Evolutionary conservation across 1,140 invertebrate species (phyloP), one percentile per base, ranked within the genome.

Genomic region (Dendroctonus ponderosae): DNA sequence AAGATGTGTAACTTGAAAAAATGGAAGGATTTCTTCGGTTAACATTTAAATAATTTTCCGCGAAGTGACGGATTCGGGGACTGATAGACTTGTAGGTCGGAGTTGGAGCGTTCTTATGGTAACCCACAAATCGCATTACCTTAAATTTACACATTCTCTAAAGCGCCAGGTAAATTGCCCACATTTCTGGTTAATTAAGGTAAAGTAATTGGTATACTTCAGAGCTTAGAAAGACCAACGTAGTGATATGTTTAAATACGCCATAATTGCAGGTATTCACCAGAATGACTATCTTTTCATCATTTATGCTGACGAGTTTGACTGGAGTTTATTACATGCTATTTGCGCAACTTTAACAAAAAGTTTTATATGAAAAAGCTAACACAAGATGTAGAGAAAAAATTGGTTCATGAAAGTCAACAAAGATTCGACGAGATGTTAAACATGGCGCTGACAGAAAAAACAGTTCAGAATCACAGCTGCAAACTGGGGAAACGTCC

Each of bases 381-480:
- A 26, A 26, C 26, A 26, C 1, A 26, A 26, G 26, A 26, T 26
- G 26, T 26, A 26, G 26, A 26, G 26, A 3, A 1, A 26, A 46
- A 46, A 46, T 9, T 46, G 12, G 4, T 43, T 58, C 40, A 37
- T 9, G 1, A 64, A 57, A 58, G 54, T 53, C 38, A 58, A 65
- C 65, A 67, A 60, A 40, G 63, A 66, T 66, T 14, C 39, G 14
- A 58, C n/a, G 42, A 66, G 53, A 46, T 57, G 37, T 67, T 67
- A 67, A 56, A 67, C 44, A 62, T 15, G 52, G 51, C 59, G 57
- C 42, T 62, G 66, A 58, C 60, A 66, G 56, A 73, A 71, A 74
- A 71, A 72, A 69, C 69, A 71, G 66, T 74, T 71, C 46, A 74
- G 72, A 63, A 72, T 74, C 71, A 72, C 72, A 71, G 71, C 72